Percentiles rank a stretch among this genome's conserved stretches.
Conservation (phyloP, 1,140 invertebrate species). For the Monomorium pharaonis region DNA sequence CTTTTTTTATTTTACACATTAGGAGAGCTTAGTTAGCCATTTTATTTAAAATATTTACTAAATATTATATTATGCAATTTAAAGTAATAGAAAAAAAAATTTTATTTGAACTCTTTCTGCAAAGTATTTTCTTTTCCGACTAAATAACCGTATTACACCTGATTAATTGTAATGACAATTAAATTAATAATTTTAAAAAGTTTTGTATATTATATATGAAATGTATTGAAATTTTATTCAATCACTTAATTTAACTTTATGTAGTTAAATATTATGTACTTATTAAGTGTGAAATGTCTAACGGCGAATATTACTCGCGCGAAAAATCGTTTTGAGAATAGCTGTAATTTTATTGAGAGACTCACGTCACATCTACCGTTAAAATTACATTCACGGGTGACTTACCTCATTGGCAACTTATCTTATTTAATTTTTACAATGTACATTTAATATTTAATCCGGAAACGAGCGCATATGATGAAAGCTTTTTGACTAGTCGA, state of each 20-base stretch:
- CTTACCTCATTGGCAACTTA: background rate
- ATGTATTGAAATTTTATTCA: background rate
- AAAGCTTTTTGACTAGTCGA: background rate
- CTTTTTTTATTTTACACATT: background rate
- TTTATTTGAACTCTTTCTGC: background rate
- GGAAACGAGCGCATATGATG: background rate
- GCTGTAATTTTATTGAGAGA: background rate
- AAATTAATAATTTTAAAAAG: background rate
- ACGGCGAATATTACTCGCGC: background rate
- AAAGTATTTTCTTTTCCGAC: background rate
- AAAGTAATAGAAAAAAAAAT: background rate
- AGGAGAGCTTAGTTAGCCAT: background rate
- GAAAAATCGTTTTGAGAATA: conserved; percentile 3
- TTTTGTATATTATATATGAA: background rate
- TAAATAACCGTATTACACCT: background rate
- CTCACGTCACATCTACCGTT: background rate
- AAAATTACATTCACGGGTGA: conserved; percentile 29
- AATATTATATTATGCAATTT: background rate
- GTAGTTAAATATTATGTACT: background rate
- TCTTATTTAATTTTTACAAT: conserved; percentile 47
- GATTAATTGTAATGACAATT: background rate
- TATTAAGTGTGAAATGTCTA: background rate
- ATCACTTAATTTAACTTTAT: background rate
- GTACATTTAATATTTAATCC: conserved; percentile 28
- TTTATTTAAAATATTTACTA: background rate